Evolutionary conservation across 2,113 vertebrate genomes (phyloP).

Genomic region (Nanorana parkeri): DNA sequence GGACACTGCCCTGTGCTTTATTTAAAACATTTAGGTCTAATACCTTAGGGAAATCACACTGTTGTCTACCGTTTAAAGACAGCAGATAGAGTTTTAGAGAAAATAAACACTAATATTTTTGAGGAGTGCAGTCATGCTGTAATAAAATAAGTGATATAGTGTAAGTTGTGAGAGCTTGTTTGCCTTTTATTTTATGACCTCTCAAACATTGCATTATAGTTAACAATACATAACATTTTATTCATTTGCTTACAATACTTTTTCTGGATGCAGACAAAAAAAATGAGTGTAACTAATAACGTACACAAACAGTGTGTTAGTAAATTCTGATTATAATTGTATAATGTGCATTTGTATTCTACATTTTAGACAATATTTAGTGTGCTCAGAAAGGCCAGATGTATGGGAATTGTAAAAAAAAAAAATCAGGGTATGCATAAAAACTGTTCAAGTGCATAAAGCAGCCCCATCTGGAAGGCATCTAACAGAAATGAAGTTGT

Average conservation of each 20-base stretch:
- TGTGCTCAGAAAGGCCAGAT: slow-evolving; percentile 87
- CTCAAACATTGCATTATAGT: slow-evolving; percentile 1
- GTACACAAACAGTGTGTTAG: slow-evolving; percentile 25
- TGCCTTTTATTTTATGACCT: too few relatives aligned
- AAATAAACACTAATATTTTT: too few relatives aligned
- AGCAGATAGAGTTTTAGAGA: too few relatives aligned
- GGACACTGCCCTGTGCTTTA: too few relatives aligned
- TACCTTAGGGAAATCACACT: too few relatives aligned
- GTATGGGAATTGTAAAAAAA: slow-evolving; percentile 87
- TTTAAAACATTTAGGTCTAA: too few relatives aligned
- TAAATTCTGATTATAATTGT: slow-evolving; percentile 64
- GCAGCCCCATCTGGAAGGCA: slow-evolving; percentile 99
- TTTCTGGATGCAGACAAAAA: background rate
- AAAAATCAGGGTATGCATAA: slow-evolving; percentile 92
- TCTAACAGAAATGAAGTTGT: slow-evolving; percentile 99
- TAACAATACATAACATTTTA: slow-evolving; percentile 11
- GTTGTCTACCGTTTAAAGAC: too few relatives aligned
- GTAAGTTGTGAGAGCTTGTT: too few relatives aligned
- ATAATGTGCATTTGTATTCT: slow-evolving; percentile 70
- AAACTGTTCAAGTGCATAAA: slow-evolving; percentile 98
- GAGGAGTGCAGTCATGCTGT: too few relatives aligned
- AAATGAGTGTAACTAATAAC: slow-evolving; percentile 67
- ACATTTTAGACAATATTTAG: slow-evolving; percentile 78
- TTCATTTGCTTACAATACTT: background rate
- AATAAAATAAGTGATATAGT: too few relatives aligned